A percentile compares a stretch with the other conserved stretches of the same genome.
Evolutionary conservation across 1,140 invertebrate species (phyloP).

Genomic region (Mizuhopecten yessoensis): DNA sequence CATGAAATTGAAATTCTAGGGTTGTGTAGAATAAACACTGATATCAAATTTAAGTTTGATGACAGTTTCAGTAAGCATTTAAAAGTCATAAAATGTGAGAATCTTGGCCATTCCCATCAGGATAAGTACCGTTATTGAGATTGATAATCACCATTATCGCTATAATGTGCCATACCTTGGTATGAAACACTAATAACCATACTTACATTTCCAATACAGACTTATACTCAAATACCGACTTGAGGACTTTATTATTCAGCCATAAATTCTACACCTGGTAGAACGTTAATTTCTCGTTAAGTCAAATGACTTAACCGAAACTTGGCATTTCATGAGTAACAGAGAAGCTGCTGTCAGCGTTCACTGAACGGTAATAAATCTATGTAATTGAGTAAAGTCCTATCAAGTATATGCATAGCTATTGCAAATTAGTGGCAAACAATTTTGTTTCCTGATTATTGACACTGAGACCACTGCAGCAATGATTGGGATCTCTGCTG

Average conservation of each 20-base stretch:
- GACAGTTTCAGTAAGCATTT: neutral
- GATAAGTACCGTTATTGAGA: neutral
- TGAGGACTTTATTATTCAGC: neutral
- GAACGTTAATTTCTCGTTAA: neutral
- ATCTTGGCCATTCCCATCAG: neutral
- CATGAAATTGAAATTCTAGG: neutral
- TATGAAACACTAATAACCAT: no score
- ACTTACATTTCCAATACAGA: neutral
- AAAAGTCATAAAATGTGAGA: neutral
- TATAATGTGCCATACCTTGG: no score
- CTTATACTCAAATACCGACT: no score
- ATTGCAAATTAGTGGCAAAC: neutral
- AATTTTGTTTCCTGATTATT: neutral
- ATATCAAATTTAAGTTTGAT: neutral
- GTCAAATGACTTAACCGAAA: neutral
- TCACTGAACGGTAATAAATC: neutral
- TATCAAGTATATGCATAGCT: neutral
- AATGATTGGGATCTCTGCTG: neutral
- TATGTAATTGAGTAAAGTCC: neutral
- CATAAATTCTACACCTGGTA: neutral
- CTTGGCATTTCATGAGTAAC: neutral
- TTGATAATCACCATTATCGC: neutral
- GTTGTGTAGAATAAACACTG: neutral
- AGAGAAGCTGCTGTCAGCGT: neutral
- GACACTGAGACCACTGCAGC: neutral